Percentiles rank a stretch among this genome's conserved stretches.
phyloP scores from a whole-genome alignment of 2,797 vertebrate species.

The Huso huso region DNA sequence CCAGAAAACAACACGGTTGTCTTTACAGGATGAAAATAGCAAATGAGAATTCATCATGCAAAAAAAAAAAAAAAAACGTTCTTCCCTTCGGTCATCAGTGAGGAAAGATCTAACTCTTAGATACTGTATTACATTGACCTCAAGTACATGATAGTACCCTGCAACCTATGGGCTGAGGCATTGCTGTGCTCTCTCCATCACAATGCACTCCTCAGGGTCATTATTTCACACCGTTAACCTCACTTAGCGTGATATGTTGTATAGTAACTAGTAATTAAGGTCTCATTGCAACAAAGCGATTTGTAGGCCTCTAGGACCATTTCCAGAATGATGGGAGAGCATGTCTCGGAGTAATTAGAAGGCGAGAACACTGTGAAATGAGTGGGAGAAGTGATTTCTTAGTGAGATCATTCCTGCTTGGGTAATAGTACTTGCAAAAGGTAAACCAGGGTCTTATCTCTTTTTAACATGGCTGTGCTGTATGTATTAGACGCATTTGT shows the following conservation, averaged over 20 bases:
- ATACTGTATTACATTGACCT: not conserved
- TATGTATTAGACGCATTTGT: too few relatives aligned
- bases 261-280: slow-evolving; percentile 16
- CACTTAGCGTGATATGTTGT: slow-evolving; percentile 13
- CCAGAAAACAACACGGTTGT: not conserved
- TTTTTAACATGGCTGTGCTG: too few relatives aligned
- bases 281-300: slow-evolving; percentile 9
- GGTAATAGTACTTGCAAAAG: too few relatives aligned
- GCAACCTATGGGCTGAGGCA: slow-evolving; percentile 2
- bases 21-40: not conserved
- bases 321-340: slow-evolving; percentile 4
- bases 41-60: not conserved
- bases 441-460: too few relatives aligned
- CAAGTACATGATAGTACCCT: slow-evolving; percentile 9
- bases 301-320: slow-evolving; percentile 9
- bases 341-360: slow-evolving; percentile 4
- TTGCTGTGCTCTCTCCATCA: slow-evolving; percentile 9
- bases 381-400: slow-evolving; percentile 5
- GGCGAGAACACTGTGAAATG: slow-evolving; percentile 1
- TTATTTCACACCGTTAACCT: slow-evolving; percentile 13
- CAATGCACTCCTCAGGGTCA: slow-evolving; percentile 12
- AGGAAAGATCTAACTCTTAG: slow-evolving; percentile 2
- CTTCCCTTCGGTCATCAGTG: slow-evolving; percentile 9
- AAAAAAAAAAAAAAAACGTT: slow-evolving; percentile 6
- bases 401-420: not conserved